These are phyloP conservation scores for Apeltes quadracus DNA, from an alignment of 2,113 vertebrate genomes.

Conservation along the genomic window DNA sequence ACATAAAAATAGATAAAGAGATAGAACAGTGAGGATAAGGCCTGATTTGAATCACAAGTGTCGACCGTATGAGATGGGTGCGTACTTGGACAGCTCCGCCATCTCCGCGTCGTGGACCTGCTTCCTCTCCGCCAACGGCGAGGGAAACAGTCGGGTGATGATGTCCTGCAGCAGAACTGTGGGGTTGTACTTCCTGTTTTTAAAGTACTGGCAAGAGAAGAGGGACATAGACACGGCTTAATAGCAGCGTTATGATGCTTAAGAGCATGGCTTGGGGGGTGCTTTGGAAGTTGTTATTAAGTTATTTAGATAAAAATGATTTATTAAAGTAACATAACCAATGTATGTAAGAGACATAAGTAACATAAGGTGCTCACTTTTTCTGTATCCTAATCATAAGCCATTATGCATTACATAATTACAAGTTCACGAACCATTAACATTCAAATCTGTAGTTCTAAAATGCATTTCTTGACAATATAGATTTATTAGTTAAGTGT, in stretches of 20 bases:
- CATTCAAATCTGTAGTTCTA: background rate
- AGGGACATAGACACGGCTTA: background rate
- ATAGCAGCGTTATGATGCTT: background rate
- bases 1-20: background rate
- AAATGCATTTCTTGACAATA: background rate
- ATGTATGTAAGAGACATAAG: background rate
- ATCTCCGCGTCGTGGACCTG: slow-evolving; percentile 85
- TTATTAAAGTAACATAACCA: too few relatives aligned
- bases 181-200: slow-evolving; percentile 85
- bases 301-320: too few relatives aligned
- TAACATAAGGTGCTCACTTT: background rate
- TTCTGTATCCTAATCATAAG: background rate
- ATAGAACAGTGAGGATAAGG: background rate
- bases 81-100: slow-evolving; percentile 90
- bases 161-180: slow-evolving; percentile 85
- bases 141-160: slow-evolving; percentile 81
- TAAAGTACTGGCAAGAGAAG: slow-evolving; percentile 82
- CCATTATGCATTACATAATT: background rate
- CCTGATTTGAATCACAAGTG: background rate
- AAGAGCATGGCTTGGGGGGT: background rate
- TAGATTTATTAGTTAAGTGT: background rate
- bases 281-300: background rate
- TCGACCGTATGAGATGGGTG: background rate
- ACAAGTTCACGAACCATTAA: background rate
- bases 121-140: slow-evolving; percentile 84